These are phyloP conservation scores for Loris lydekkerianus DNA, from an alignment of 2,797 vertebrate species.

Conservation along the genomic window DNA sequence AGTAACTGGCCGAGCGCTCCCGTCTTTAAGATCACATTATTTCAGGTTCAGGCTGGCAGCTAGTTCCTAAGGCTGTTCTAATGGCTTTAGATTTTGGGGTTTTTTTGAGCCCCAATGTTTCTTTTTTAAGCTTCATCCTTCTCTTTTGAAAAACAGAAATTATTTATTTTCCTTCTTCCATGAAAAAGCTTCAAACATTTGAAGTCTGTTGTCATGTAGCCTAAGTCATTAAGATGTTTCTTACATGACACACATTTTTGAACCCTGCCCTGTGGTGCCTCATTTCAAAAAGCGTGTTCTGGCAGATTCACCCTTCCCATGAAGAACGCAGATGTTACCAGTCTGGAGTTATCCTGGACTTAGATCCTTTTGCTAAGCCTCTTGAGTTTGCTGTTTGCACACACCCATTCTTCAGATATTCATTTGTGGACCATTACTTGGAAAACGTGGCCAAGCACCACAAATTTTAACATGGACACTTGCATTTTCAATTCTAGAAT, in stretches of 20 bases:
- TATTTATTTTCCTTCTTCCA: neutral
- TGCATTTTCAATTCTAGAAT: slow-evolving; percentile 90
- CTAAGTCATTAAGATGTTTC: neutral
- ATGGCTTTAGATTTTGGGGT: neutral
- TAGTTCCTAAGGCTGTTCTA: neutral
- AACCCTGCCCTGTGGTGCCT: neutral
- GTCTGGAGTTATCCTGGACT: neutral
- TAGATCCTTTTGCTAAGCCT: neutral
- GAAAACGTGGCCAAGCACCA: neutral
- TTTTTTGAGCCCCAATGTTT: neutral
- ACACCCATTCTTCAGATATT: neutral
- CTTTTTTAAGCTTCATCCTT: neutral
- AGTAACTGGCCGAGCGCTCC: neutral
- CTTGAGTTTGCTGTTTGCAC: neutral
- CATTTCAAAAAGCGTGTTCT: accelerated
- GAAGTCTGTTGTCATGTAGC: neutral
- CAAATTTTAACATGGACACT: neutral
- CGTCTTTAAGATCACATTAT: neutral
- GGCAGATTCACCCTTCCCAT: neutral
- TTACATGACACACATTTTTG: neutral
- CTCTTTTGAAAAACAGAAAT: neutral
- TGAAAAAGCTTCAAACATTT: neutral
- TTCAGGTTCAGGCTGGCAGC: neutral
- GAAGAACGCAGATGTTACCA: neutral
- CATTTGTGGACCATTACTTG: neutral